Percentiles rank a stretch among this genome's conserved stretches.
Conservation (phyloP, 2,113 vertebrate genomes). For the Phrynosoma blainvillii region DNA sequence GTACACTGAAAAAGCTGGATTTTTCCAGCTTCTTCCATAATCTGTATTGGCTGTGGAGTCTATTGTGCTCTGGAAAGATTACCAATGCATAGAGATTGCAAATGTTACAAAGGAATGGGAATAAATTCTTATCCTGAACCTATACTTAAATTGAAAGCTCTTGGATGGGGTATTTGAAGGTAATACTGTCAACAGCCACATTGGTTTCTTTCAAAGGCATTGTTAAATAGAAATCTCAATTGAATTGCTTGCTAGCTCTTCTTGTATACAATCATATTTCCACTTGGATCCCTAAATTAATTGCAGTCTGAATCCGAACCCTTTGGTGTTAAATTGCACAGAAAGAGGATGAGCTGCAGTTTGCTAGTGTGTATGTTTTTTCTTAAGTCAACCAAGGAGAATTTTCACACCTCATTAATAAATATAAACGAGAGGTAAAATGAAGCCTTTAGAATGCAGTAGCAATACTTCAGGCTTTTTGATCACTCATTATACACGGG, state of each 20-base stretch:
- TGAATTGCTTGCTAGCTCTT: constrained; percentile 30
- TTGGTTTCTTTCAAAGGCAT: constrained; percentile 45
- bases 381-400: constrained; percentile 49
- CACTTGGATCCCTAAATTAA: constrained; percentile 51
- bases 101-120: constrained; percentile 7
- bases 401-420: constrained; percentile 64
- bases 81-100: constrained; percentile 5
- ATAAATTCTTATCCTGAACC: constrained; percentile 1
- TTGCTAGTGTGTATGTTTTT: constrained; percentile 27
- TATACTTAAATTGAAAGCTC: constrained; percentile 35
- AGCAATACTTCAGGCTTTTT: constrained; percentile 45
- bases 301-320: constrained; percentile 37
- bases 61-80: background rate
- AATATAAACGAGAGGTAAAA: constrained; percentile 61
- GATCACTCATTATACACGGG: constrained; percentile 46
- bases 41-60: background rate
- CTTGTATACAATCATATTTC: constrained; percentile 39
- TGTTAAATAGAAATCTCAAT: constrained; percentile 48
- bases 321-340: constrained; percentile 52
- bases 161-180: constrained; percentile 10
- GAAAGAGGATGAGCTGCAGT: constrained; percentile 27
- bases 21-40: background rate
- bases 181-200: constrained; percentile 44
- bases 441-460: constrained; percentile 39
- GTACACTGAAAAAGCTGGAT: background rate